Conservation (phyloP, 2,888 invertebrate species). For the Pheosia tremula region DNA sequence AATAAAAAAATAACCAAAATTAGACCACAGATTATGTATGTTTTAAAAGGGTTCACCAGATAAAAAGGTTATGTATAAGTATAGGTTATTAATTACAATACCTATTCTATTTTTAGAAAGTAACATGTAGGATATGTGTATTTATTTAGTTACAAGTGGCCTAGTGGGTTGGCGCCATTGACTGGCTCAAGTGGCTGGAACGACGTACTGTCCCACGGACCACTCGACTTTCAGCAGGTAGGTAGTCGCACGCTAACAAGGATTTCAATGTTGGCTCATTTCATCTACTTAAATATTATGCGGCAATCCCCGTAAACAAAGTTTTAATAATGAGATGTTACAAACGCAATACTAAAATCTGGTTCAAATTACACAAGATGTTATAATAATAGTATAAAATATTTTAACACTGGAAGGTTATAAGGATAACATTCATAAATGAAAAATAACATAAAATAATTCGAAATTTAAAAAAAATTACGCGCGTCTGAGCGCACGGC, state of each 20-base stretch:
- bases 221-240: constrained; percentile 47
- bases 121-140: background rate
- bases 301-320: too few species aligned
- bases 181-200: constrained; percentile 33
- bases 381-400: too few species aligned
- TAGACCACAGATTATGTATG: background rate
- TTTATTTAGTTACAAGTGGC: constrained; percentile 6
- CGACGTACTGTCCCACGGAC: constrained; percentile 25
- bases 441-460: too few species aligned
- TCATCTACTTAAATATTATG: background rate
- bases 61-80: constrained; percentile 3
- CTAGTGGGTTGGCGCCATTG: constrained; percentile 30
- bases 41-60: constrained; percentile 2
- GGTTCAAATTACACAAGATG: too few species aligned
- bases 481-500: too few species aligned
- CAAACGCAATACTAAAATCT: too few species aligned
- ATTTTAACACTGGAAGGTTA: too few species aligned
- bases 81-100: constrained; percentile 6
- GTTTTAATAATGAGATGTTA: too few species aligned
- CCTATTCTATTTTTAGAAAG: constrained; percentile 4
- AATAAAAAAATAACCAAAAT: background rate
- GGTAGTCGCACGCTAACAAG: constrained; percentile 20
- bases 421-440: too few species aligned
- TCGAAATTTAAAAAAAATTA: too few species aligned
- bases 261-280: background rate